Evolutionary conservation across 2,797 vertebrate genomes (phyloP).

Genomic region (Sibirionetta formosa): DNA sequence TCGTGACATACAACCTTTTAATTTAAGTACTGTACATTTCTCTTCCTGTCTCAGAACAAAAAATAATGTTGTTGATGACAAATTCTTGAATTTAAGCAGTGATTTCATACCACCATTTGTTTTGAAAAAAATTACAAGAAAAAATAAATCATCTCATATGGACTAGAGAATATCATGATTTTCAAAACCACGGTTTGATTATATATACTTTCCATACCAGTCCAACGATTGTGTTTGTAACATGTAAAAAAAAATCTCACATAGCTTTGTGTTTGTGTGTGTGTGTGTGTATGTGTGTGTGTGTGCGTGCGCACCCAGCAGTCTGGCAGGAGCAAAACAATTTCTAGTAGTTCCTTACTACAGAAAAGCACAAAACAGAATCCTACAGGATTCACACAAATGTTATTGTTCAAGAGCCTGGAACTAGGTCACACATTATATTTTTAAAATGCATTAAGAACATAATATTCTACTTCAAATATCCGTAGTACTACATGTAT

Average conservation of each 20-base stretch:
- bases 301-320: background rate
- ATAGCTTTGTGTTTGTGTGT: background rate
- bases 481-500: background rate
- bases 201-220: background rate
- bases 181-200: background rate
- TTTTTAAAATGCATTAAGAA: background rate
- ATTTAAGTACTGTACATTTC: background rate
- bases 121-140: background rate
- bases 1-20: background rate
- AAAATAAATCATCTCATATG: background rate
- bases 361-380: background rate
- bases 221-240: background rate
- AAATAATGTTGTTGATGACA: background rate
- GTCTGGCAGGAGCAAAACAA: background rate
- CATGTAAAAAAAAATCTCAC: background rate
- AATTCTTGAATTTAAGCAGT: background rate
- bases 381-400: background rate
- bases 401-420: background rate
- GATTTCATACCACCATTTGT: background rate
- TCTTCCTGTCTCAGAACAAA: background rate
- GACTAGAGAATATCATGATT: background rate
- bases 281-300: too few relatives aligned
- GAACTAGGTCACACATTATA: background rate
- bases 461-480: background rate
- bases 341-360: background rate